Conservation (phyloP, 1,140 invertebrate genomes). For the Prorops nasuta region DNA sequence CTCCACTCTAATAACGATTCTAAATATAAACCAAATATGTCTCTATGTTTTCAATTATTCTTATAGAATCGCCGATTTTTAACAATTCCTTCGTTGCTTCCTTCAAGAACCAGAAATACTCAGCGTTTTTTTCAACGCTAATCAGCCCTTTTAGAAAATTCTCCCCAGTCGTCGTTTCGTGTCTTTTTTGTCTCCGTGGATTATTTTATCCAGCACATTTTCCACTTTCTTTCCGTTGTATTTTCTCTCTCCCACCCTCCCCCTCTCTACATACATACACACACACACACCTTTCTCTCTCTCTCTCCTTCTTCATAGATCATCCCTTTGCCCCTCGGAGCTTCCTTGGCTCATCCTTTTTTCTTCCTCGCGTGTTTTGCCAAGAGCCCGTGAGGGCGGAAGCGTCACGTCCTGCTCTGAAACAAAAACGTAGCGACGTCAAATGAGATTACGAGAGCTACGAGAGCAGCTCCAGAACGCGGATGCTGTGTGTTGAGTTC, state of each 20-base stretch:
- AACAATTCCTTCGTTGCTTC: too few species aligned
- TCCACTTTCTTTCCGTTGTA: slow-evolving; percentile 8
- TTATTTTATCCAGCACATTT: too few species aligned
- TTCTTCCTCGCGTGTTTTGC: slow-evolving; percentile 39
- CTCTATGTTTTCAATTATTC: too few species aligned
- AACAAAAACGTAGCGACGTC: slow-evolving; percentile 58
- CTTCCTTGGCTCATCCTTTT: slow-evolving; percentile 22
- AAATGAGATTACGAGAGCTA: slow-evolving; percentile 56
- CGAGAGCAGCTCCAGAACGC: slow-evolving; percentile 54
- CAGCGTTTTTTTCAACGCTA: too few species aligned
- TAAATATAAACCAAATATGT: too few species aligned
- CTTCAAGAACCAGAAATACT: too few species aligned
- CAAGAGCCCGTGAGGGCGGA: slow-evolving; percentile 47
- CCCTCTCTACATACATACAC: slow-evolving; percentile 14
- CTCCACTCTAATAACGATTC: too few species aligned
- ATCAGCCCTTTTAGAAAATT: too few species aligned
- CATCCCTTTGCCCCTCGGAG: neutral
- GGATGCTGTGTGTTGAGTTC: slow-evolving; percentile 52
- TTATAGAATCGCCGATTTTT: too few species aligned
- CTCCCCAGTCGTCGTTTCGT: too few species aligned
- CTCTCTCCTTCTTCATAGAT: slow-evolving; percentile 14
- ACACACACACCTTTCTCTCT: slow-evolving; percentile 20
- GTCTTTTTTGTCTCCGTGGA: too few species aligned
- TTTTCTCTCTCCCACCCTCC: slow-evolving; percentile 14
- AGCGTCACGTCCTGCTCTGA: slow-evolving; percentile 56